Base-by-base conservation (phyloP, 2,888 invertebrate species). In the Meiosimyza decipiens region DNA sequence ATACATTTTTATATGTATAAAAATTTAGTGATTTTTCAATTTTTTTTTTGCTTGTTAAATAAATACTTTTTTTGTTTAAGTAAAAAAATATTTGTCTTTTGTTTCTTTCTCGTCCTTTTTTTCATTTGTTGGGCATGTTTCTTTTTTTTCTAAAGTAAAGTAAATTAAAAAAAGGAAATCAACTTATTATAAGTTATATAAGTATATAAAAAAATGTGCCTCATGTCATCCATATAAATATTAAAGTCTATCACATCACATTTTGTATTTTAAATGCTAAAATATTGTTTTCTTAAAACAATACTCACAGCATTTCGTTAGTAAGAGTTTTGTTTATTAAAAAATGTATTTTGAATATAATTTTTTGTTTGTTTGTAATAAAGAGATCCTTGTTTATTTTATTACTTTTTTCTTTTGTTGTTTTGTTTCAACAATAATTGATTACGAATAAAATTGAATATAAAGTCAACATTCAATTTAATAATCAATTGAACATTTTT, bases 211-310 rank as follows among this genome's bases (percentile, higher is more conserved):
- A 22, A 82, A 81, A 80, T 84, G 77, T 84, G 84, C 84, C 85
- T 84, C 84, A 85, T 84, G 72, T 84, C 85, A 85, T 85, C 85
- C 84, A 84, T 85, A 84, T 76, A 77, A 78, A 78, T 79, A 77
- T 78, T 76, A 83, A 84, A 84, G 84, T 84, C 84, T 84, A 84
- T 84, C 84, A 84, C 85, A 84, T 84, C 84, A 85, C 84, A 85
- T 85, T 82, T 84, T 81, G 49, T 57, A 70, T 71, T 55, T 73
- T 72, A 74, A 72, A 76, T 74, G 74, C 74, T 69, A 76, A 75
- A 75, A 77, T 76, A 77, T 76, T 76, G 77, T 77, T 76, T 75
- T 68, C 40, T 57, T 54, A 62, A 77, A 77, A 77, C 77, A 77
- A 75, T 74, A 77, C 74, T 77, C 76, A 74, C 75, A 77, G 77